These are phyloP conservation scores for Saguinus midas DNA, from an alignment of 2,113 vertebrate genomes.

Conservation along the genomic window DNA sequence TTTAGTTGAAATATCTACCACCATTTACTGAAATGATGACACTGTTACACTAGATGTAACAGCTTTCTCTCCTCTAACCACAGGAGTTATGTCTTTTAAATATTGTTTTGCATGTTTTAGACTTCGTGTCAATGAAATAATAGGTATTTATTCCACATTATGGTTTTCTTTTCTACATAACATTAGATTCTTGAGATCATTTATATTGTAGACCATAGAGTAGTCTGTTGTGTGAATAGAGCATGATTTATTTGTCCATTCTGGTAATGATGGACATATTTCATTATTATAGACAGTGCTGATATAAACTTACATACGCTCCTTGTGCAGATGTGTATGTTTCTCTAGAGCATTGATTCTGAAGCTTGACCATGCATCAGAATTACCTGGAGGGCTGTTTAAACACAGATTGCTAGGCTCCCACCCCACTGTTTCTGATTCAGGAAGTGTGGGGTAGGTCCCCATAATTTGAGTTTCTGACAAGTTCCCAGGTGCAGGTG, in stretches of 20 bases:
- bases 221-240: neutral
- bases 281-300: neutral
- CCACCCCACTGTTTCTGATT: neutral
- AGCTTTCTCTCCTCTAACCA: neutral
- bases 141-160: neutral
- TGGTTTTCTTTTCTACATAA: neutral
- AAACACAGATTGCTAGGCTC: neutral
- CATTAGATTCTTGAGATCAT: neutral
- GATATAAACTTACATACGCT: neutral
- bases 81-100: neutral
- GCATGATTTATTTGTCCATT: neutral
- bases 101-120: conserved; percentile 1
- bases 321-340: neutral
- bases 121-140: neutral
- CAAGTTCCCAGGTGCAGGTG: neutral
- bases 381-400: neutral
- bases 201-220: neutral
- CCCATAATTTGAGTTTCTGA: neutral
- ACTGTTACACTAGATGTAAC: neutral
- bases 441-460: neutral
- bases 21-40: neutral
- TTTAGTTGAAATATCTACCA: neutral
- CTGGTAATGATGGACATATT: neutral
- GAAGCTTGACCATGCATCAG: neutral
- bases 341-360: neutral